These are phyloP conservation scores for Platyscapa corneri DNA, from an alignment of 1,140 invertebrate genomes.

Conservation along the genomic window DNA sequence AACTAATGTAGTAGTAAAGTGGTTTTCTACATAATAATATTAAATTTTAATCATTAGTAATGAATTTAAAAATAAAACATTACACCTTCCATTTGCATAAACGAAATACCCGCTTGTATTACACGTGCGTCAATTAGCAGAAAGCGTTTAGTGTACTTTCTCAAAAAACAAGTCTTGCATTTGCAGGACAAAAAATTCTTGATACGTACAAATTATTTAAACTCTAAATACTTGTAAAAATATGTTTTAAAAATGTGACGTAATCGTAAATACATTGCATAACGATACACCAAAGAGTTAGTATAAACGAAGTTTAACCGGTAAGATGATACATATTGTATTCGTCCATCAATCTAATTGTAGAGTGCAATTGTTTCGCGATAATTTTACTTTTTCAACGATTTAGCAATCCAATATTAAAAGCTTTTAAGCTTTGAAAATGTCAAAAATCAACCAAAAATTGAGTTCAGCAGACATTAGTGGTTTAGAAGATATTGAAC, in stretches of 20 bases:
- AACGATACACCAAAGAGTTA: neutral
- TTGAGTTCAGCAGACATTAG: slow-evolving; percentile 63
- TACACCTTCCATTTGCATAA: too few species aligned
- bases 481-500: slow-evolving; percentile 60
- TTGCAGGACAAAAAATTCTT: too few species aligned
- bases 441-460: slow-evolving; percentile 54
- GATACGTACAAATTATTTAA: neutral
- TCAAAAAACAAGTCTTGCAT: too few species aligned
- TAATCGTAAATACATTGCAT: neutral
- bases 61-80: too few species aligned
- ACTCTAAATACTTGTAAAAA: neutral
- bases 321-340: neutral
- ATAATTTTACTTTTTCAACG: neutral
- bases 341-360: neutral
- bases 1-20: too few species aligned
- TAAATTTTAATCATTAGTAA: too few species aligned
- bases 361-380: neutral
- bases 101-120: too few species aligned
- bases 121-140: too few species aligned
- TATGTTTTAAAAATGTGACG: neutral
- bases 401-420: neutral
- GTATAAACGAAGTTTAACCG: neutral
- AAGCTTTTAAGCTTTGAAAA: slow-evolving; percentile 13
- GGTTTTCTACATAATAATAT: too few species aligned
- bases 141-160: too few species aligned